These are phyloP conservation scores for Axea sp. DNA, from an alignment of 2,888 invertebrate species.

Conservation along the genomic window DNA sequence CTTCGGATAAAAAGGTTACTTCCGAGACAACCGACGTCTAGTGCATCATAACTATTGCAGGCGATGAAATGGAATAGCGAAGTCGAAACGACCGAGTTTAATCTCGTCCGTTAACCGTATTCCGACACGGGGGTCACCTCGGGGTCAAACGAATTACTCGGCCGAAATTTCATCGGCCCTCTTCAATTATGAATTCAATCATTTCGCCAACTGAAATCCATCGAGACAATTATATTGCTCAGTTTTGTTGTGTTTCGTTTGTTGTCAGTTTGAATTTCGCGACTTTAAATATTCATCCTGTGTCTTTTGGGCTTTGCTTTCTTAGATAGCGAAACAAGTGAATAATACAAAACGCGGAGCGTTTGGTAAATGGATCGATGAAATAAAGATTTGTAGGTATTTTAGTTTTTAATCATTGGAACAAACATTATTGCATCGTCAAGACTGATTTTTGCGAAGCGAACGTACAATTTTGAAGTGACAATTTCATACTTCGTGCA, in stretches of 20 bases:
- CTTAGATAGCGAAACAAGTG: constrained; percentile 16
- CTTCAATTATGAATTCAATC: constrained; percentile 56
- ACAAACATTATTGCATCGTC: too few relatives aligned
- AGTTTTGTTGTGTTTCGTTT: constrained; percentile 11
- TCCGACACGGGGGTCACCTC: constrained; percentile 26
- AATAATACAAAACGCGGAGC: constrained; percentile 13
- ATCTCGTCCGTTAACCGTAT: constrained; percentile 60
- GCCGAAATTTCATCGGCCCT: constrained; percentile 18
- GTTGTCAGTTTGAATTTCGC: constrained; percentile 1
- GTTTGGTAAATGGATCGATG: constrained; percentile 25
- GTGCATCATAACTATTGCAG: constrained; percentile 72
- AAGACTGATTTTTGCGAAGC: too few relatives aligned
- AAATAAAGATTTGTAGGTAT: constrained; percentile 41
- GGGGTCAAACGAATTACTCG: constrained; percentile 18
- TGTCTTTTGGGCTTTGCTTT: constrained; percentile 19
- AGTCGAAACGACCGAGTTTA: constrained; percentile 67
- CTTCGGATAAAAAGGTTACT: constrained; percentile 47
- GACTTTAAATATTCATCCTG: constrained; percentile 23
- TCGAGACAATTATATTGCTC: constrained; percentile 17
- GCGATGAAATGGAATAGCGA: constrained; percentile 72
- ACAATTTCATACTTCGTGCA: too few relatives aligned
- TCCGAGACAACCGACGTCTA: constrained; percentile 58
- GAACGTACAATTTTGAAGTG: too few relatives aligned
- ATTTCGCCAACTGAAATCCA: constrained; percentile 15
- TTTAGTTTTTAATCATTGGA: too few relatives aligned